Percentiles rank a stretch among this genome's conserved stretches.
Evolutionary conservation across 2,888 invertebrate genomes (phyloP).

Genomic region (Pristionchus exspectatus): DNA sequence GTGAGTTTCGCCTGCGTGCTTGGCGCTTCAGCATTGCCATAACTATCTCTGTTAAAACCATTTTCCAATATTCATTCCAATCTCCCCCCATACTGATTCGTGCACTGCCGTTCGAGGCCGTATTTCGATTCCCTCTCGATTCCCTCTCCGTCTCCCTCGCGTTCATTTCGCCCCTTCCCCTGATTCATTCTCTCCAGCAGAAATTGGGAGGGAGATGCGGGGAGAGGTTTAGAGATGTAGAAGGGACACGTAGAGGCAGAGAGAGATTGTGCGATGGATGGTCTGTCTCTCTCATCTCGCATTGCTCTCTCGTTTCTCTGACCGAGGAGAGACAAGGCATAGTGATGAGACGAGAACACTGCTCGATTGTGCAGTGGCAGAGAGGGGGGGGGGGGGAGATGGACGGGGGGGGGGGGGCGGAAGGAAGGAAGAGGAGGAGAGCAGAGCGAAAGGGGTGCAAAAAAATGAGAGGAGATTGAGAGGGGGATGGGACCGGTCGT

Average conservation of each 20-base stretch:
- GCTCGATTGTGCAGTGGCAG: not conserved
- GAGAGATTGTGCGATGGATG: not conserved
- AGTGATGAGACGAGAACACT: not conserved
- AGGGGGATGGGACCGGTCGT: not conserved
- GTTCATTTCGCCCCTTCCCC: not conserved
- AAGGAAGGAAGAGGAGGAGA: not conserved
- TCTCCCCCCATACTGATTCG: not conserved
- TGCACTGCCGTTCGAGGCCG: not conserved
- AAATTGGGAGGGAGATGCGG: not conserved
- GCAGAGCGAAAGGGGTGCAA: not conserved
- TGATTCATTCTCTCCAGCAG: not conserved
- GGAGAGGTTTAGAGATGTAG: not conserved
- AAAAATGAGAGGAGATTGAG: constrained; percentile 1
- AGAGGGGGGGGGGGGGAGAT: not conserved
- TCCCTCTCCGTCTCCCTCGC: not conserved
- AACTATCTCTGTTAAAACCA: not conserved
- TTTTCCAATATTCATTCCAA: not conserved
- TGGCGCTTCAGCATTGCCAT: too few species aligned
- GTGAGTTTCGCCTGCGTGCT: too few species aligned
- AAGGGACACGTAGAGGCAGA: too few species aligned
- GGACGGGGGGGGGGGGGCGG: not conserved
- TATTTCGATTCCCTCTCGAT: constrained; percentile 9
- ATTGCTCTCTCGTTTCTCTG: not conserved
- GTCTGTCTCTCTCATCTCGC: not conserved
- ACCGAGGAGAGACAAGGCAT: not conserved